Conservation (phyloP, 2,797 vertebrate species). For the Tachyglossus aculeatus region DNA sequence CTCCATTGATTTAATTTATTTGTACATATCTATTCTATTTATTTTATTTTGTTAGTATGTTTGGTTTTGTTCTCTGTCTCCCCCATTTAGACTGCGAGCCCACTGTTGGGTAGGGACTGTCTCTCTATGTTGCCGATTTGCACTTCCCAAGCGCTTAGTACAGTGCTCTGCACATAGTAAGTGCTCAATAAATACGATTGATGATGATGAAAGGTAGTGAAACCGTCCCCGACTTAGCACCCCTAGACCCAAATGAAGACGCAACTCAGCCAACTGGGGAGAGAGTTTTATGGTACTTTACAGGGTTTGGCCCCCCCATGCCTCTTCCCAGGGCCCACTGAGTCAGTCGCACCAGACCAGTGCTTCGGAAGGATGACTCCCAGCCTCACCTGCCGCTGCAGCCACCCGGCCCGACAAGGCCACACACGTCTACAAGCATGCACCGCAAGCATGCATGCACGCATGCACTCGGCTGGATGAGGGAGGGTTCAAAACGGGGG, state of each 20-base stretch:
- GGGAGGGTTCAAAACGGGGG: conserved; percentile 9
- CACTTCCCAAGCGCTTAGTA: too few relatives aligned
- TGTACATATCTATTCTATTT: too few relatives aligned
- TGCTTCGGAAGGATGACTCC: background rate
- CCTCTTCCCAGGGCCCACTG: background rate
- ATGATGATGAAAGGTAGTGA: too few relatives aligned
- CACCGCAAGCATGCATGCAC: conserved; percentile 1
- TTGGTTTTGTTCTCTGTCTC: too few relatives aligned
- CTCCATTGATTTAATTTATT: too few relatives aligned
- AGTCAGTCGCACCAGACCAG: background rate
- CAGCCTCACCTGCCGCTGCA: background rate
- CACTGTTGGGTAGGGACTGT: too few relatives aligned
- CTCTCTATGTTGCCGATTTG: too few relatives aligned
- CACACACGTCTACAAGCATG: conserved; percentile 43
- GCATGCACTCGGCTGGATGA: background rate
- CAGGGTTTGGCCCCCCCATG: background rate
- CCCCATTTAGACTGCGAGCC: too few relatives aligned
- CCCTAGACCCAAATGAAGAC: conserved; percentile 45
- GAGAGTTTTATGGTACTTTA: conserved; percentile 36
- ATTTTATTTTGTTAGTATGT: too few relatives aligned
- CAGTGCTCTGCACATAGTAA: too few relatives aligned
- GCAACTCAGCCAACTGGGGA: conserved; percentile 17
- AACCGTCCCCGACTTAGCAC: too few relatives aligned
- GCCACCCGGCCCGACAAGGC: conserved; percentile 19
- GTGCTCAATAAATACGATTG: too few relatives aligned